A percentile compares a stretch with the other conserved stretches of the same genome.
phyloP scores from a whole-genome alignment of 2,888 invertebrate species.

The Cephonodes hylas region DNA sequence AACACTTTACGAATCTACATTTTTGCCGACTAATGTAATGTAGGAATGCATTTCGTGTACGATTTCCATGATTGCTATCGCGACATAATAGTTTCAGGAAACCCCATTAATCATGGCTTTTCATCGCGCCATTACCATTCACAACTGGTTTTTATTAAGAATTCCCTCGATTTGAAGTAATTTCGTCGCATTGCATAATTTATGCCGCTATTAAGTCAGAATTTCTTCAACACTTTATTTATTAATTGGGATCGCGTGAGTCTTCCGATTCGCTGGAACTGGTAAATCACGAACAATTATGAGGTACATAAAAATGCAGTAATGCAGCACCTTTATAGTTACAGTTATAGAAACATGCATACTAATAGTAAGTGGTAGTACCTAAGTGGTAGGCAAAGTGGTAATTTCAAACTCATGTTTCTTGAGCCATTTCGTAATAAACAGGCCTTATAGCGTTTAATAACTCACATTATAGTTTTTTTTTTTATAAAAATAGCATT shows the following conservation, averaged over 20 bases:
- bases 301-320: too few species aligned
- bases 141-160: background rate
- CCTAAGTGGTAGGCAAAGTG: too few species aligned
- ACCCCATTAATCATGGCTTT: background rate
- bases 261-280: background rate
- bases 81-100: background rate
- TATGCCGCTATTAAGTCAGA: background rate
- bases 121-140: background rate
- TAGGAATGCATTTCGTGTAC: background rate
- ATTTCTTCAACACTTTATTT: background rate
- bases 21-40: background rate
- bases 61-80: background rate
- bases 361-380: too few species aligned
- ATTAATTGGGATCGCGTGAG: background rate
- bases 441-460: too few species aligned
- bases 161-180: background rate
- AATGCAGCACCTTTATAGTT: too few species aligned
- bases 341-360: too few species aligned
- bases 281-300: background rate
- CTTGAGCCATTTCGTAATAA: too few species aligned
- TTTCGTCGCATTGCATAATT: too few species aligned
- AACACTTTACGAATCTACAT: background rate
- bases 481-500: too few species aligned
- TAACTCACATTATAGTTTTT: too few species aligned
- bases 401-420: too few species aligned